Base-by-base conservation (phyloP, 2,113 vertebrate species). In the Esox niger region DNA sequence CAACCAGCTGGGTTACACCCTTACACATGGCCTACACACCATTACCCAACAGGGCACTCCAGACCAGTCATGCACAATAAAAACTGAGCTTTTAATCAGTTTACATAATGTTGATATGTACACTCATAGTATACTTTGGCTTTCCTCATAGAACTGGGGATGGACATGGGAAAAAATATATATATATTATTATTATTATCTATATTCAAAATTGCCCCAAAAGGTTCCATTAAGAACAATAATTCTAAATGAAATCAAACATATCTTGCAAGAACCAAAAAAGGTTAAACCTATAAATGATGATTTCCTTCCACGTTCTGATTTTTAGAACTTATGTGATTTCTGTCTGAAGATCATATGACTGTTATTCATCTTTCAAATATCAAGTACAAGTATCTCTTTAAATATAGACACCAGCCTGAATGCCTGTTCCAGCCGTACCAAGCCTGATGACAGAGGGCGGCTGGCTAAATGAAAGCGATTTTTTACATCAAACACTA, bases 401-500 rank as follows among this genome's bases (percentile, higher is more conserved):
- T 49, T 49, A 49, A 49, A 52, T 52, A 21, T 31, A 2, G 25
- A 30, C 55, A 17, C 27, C 4, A 15, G 20, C 9, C 30, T 61
- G 52, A 8, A n/a, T 1, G 62, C n/a, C 54, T 25, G 46, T 46
- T 61, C 5, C 31, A 66, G 60, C 47, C 11, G 59, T 78, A 81
- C 62, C 27, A 25, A 25, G 7, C 66, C 43, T 80, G 74, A 84
- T 82, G 68, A 81, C 49, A 79, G 81, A 77, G 75, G 49, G 67
- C 26, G n/a, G 29, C 46, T 47, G 49, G 21, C 32, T 47, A 79
- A 81, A 75, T 76, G 59, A 75, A 67, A 76, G 43, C 4, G 59
- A n/a, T 75, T 70, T 74, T 68, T 74, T 38, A 71, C 77, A 62
- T 30, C 46, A 47, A 52, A 60, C 43, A 70, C 64, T 81, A 81